Evolutionary conservation across 2,113 vertebrate species (phyloP).

Genomic region (Motacilla tschutschensis): DNA sequence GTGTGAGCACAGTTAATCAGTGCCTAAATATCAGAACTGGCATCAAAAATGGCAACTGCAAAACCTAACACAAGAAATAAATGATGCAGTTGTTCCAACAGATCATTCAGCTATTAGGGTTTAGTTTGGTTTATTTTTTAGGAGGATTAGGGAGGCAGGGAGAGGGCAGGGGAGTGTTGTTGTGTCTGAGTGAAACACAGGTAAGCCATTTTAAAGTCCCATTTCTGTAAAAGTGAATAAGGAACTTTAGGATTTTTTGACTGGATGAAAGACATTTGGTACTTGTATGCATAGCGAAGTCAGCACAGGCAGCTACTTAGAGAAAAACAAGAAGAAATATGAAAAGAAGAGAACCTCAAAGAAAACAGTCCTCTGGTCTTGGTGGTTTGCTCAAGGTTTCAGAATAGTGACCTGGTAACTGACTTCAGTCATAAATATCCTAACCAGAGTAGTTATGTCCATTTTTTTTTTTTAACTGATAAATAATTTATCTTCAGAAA

Average conservation of each 20-base stretch:
- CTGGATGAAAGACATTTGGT: neutral
- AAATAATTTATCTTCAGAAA: neutral
- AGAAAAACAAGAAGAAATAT: neutral
- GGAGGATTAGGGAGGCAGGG: fast-evolving
- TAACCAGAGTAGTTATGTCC: neutral
- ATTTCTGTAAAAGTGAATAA: neutral
- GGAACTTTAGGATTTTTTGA: neutral
- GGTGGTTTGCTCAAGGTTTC: neutral
- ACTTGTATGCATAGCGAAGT: neutral
- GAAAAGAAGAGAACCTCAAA: neutral
- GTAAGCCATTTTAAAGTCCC: neutral
- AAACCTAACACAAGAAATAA: neutral
- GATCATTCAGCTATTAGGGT: neutral
- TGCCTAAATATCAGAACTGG: neutral
- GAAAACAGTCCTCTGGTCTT: neutral
- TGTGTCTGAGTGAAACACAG: neutral
- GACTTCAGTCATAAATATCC: neutral
- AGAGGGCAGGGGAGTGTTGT: fast-evolving
- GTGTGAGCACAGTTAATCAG: neutral
- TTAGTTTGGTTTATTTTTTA: neutral
- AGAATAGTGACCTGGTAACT: neutral
- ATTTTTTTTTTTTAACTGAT: neutral
- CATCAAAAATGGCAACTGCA: neutral
- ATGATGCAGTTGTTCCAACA: neutral
- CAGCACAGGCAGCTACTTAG: neutral